A percentile compares a stretch with the other conserved stretches of the same genome.
These are phyloP conservation scores for Liposcelis brunnea DNA, from an alignment of 2,888 invertebrate species.

Conservation along the genomic window DNA sequence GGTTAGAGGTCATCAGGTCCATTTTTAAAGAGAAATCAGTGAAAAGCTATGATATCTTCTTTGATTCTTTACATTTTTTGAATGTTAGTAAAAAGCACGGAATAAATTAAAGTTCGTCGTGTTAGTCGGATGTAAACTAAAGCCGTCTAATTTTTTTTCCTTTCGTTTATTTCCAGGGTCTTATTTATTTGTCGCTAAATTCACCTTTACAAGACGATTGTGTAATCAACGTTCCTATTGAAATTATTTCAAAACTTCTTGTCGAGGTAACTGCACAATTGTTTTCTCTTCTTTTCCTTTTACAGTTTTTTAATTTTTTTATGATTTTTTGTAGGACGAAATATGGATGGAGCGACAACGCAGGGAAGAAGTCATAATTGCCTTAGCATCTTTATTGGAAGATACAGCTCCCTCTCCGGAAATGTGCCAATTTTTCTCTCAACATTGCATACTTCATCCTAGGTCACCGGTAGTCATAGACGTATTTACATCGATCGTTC, in stretches of 20 bases:
- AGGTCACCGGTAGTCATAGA: conserved; percentile 49
- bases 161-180: conserved; percentile 33
- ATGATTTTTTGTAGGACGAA: conserved; percentile 15
- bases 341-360: conserved; percentile 29
- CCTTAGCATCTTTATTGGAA: conserved; percentile 49
- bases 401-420: conserved; percentile 39
- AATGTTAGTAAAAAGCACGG: too few species aligned
- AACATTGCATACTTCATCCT: conserved; percentile 48
- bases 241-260: conserved; percentile 52
- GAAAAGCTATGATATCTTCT: too few species aligned
- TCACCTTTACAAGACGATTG: conserved; percentile 62
- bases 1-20: too few species aligned
- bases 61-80: too few species aligned
- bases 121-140: too few species aligned
- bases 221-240: conserved; percentile 51
- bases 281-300: too few species aligned
- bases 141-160: conserved; percentile 10
- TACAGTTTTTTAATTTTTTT: conserved; percentile 9
- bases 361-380: conserved; percentile 34
- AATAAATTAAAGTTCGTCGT: too few species aligned
- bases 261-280: conserved; percentile 31
- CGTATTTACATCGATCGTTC: conserved; percentile 52
- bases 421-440: conserved; percentile 40
- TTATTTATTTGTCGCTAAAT: conserved; percentile 57
- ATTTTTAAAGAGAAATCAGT: too few species aligned